Percentiles rank a stretch among this genome's conserved stretches.
Conservation (phyloP, 2,113 vertebrate species). For the Ramphastos sulfuratus region DNA sequence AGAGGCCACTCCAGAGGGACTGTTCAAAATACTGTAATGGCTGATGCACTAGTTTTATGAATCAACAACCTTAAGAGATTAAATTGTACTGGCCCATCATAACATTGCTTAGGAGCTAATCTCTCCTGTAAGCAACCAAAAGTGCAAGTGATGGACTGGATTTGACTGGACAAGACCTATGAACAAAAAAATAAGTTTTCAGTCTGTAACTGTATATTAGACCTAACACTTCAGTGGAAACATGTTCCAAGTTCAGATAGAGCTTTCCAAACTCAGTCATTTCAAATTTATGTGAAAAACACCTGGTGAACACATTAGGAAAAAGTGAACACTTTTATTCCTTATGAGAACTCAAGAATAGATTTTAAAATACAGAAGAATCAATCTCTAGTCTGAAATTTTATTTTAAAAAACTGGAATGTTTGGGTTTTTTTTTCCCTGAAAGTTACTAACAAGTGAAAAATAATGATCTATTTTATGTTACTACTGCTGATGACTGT, state of each 20-base stretch:
- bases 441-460: neutral
- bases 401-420: neutral
- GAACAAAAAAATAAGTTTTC: neutral
- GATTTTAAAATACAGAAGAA: neutral
- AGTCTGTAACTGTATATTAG: neutral
- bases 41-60: neutral
- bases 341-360: neutral
- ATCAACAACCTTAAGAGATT: neutral
- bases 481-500: neutral
- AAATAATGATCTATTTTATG: neutral
- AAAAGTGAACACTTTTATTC: constrained; percentile 38
- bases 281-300: constrained; percentile 38
- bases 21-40: neutral
- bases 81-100: constrained; percentile 8
- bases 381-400: neutral
- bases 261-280: constrained; percentile 23
- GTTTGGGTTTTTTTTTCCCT: neutral
- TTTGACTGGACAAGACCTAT: constrained; percentile 31
- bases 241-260: neutral
- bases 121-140: constrained; percentile 8
- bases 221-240: constrained; percentile 9
- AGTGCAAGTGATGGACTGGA: neutral
- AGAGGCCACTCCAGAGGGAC: neutral
- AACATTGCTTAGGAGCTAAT: constrained; percentile 25
- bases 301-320: constrained; percentile 61